These are phyloP conservation scores for Sycophila sp. DNA, from an alignment of 1,140 invertebrate genomes.

Conservation along the genomic window DNA sequence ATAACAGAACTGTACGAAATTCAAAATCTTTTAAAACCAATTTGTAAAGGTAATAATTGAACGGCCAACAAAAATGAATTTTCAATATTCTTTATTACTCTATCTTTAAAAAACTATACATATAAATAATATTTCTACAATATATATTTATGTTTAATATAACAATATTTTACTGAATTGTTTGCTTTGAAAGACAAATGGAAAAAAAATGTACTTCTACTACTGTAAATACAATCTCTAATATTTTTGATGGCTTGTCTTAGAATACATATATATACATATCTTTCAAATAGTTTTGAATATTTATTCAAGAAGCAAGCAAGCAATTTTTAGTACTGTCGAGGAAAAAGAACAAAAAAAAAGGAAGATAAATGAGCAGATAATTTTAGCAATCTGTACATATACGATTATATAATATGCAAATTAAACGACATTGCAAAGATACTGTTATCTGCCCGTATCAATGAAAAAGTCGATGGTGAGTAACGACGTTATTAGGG, in stretches of 20 bases:
- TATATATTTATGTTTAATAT: neutral
- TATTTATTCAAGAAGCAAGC: too few species aligned
- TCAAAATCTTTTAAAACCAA: neutral
- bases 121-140: neutral
- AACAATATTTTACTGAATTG: neutral
- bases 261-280: too few species aligned
- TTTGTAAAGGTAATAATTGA: neutral
- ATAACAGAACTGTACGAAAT: neutral
- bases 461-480: too few species aligned
- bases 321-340: too few species aligned
- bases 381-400: neutral
- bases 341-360: neutral
- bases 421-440: slow-evolving; percentile 9
- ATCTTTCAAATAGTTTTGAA: neutral
- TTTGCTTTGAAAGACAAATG: neutral
- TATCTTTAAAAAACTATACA: neutral
- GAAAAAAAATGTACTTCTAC: too few species aligned
- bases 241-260: slow-evolving; percentile 4
- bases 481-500: too few species aligned
- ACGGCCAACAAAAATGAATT: neutral
- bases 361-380: neutral
- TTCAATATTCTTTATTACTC: neutral
- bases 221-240: slow-evolving; percentile 11
- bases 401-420: slow-evolving; percentile 23
- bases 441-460: too few species aligned